Conservation (phyloP, 2,113 vertebrate species). For the Xerus inauris region DNA sequence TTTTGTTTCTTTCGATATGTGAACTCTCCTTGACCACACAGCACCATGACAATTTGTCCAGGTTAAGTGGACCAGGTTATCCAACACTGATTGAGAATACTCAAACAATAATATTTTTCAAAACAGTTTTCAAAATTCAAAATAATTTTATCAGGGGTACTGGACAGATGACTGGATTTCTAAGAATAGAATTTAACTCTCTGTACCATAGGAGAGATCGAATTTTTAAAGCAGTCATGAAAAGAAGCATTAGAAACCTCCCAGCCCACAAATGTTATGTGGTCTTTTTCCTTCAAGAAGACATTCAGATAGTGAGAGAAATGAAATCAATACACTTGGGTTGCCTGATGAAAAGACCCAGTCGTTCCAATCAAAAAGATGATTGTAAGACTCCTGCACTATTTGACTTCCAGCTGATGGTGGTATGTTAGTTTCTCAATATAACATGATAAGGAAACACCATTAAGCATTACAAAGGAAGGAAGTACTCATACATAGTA, state of each 20-base stretch:
- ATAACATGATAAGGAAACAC: neutral
- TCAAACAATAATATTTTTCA: slow-evolving; percentile 16
- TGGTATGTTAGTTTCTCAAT: neutral
- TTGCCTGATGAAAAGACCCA: neutral
- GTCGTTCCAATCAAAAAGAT: neutral
- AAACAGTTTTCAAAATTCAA: too few species aligned
- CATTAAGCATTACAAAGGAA: neutral
- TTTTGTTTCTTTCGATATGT: neutral
- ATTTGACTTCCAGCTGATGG: neutral
- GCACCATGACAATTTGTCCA: neutral
- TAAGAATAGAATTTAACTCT: slow-evolving; percentile 38
- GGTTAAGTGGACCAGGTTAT: neutral
- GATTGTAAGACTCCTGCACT: neutral
- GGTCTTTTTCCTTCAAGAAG: neutral
- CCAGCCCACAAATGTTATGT: neutral
- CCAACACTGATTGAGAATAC: slow-evolving; percentile 7
- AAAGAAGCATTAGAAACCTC: slow-evolving; percentile 11
- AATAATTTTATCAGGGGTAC: too few species aligned
- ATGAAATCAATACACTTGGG: neutral
- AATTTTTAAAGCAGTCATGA: slow-evolving; percentile 25
- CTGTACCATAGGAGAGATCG: neutral
- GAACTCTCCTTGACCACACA: slow-evolving; percentile 19
- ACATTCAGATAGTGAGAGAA: neutral
- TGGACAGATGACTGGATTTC: slow-evolving; percentile 8
- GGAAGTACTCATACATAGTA: neutral